A percentile compares a stretch with the other conserved stretches of the same genome.
Evolutionary conservation across 1,140 invertebrate species (phyloP).

Genomic region (Aporrectodea caliginosa): DNA sequence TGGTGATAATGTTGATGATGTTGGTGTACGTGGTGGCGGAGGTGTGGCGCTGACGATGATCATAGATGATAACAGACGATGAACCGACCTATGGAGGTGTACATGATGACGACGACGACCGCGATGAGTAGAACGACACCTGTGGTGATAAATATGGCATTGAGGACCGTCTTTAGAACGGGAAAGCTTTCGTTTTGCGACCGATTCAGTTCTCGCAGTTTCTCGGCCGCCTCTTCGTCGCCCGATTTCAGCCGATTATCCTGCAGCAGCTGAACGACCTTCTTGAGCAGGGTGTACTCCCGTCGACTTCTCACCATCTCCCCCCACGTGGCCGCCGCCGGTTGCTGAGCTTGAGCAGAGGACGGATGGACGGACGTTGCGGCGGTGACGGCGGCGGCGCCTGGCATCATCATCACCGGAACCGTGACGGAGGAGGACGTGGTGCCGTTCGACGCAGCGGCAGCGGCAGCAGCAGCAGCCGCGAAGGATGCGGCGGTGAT

Average conservation of each 20-base stretch:
- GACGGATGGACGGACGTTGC: background rate
- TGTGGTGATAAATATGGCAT: conserved; percentile 19
- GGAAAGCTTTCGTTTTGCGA: conserved; percentile 27
- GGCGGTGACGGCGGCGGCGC: background rate
- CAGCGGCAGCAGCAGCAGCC: background rate
- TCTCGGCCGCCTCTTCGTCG: conserved; percentile 6
- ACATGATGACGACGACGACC: conserved; percentile 32
- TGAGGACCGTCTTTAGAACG: conserved; percentile 25
- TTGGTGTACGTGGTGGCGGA: no score
- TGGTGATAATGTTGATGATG: no score
- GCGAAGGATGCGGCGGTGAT: background rate
- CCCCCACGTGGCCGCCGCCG: background rate
- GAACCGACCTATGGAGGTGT: conserved; percentile 23
- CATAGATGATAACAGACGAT: no score
- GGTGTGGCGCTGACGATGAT: no score
- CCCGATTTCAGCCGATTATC: conserved; percentile 22
- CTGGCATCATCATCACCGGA: background rate
- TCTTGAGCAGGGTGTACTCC: conserved; percentile 10
- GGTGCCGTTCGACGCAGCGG: background rate
- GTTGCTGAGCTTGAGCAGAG: background rate
- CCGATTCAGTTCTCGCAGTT: conserved; percentile 20
- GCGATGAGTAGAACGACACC: conserved; percentile 27
- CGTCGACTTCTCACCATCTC: conserved; percentile 1
- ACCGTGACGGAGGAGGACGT: background rate
- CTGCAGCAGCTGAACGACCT: conserved; percentile 18